These are phyloP conservation scores for Xanthostigma xanthostigma DNA, from an alignment of 2,888 invertebrate species.

Conservation along the genomic window DNA sequence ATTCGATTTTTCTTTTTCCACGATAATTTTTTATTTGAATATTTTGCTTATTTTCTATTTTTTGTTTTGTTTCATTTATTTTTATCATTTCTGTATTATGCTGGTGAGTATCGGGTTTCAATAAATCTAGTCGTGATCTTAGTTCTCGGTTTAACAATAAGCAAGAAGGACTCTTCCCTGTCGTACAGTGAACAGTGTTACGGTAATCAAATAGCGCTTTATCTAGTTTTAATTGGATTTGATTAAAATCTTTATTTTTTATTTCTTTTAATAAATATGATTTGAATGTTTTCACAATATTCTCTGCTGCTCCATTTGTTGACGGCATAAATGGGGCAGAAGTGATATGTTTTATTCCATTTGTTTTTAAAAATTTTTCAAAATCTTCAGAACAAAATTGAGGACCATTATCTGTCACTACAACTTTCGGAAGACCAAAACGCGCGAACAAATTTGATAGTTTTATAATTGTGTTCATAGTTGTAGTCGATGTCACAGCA, in stretches of 20 bases:
- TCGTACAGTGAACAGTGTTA: conserved; percentile 1
- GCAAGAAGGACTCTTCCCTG: neutral
- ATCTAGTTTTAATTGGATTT: too few relatives aligned
- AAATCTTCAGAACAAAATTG: conserved; percentile 13
- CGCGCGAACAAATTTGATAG: conserved; percentile 10
- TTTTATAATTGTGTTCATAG: conserved; percentile 8
- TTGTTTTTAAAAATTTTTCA: conserved; percentile 11
- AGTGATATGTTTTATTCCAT: conserved; percentile 15
- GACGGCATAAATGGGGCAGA: conserved; percentile 14
- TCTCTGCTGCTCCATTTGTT: conserved; percentile 16
- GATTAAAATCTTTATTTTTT: too few relatives aligned
- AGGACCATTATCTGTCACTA: conserved; percentile 14
- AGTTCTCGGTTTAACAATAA: neutral
- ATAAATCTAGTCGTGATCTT: conserved; percentile 2
- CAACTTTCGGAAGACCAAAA: conserved; percentile 11
- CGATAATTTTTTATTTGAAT: too few relatives aligned
- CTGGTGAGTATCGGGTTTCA: neutral
- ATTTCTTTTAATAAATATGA: too few relatives aligned
- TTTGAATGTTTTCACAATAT: conserved; percentile 10
- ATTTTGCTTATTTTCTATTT: too few relatives aligned
- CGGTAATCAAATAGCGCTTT: neutral
- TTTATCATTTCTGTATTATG: too few relatives aligned
- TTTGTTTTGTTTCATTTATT: too few relatives aligned
- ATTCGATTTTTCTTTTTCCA: too few relatives aligned
- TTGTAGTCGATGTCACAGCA: conserved; percentile 9